Base-by-base conservation (phyloP, 1,140 invertebrate genomes). In the Drosophila navojoa region DNA sequence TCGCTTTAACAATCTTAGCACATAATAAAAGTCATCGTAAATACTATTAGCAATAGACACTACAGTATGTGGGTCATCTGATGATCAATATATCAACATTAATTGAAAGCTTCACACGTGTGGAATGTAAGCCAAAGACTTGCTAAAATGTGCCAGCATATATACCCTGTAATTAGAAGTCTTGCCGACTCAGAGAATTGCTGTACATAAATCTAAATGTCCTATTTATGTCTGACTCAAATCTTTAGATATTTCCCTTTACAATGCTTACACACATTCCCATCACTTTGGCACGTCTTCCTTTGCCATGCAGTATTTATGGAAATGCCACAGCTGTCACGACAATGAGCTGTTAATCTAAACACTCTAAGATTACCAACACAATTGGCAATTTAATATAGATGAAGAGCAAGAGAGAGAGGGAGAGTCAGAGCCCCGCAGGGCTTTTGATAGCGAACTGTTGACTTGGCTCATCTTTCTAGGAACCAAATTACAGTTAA, bases 21-120 rank as follows among this genome's bases (percentile, higher is more conserved):
- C 71, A 79, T 70, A 76, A 87, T 87, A 76, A 87, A 78, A 74
- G 38, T 49, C 35, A 35, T 55, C 19, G 53, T 60, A 40, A 74
- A 53, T 47, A 42, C 62, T 15, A 16, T 45, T 69, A 25, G 32
- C 29, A 27, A 62, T 25, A 60, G 29, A 60, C 15, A 57, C 57
- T 61, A 25, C 32, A 76, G 57, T 70, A 79, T 79, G 72, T 87
- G 79, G 84, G 84, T 82, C 84, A 87, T 55, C 22, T 10, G 27
- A 11, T 54, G 52, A 54, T 54, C 49, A 60, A 29, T 38, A 52
- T 45, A 63, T 75, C 45, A 40, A 42, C 44, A 53, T 59, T 59
- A 44, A 75, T 71, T 64, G 47, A 22, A 47, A 40, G 71, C 11
- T 38, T 58, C 11, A 32, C n/a, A 32, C 50, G 27, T 52, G 47